phyloP scores from a whole-genome alignment of 1,140 invertebrate genomes.

The Temnothorax nylanderi region DNA sequence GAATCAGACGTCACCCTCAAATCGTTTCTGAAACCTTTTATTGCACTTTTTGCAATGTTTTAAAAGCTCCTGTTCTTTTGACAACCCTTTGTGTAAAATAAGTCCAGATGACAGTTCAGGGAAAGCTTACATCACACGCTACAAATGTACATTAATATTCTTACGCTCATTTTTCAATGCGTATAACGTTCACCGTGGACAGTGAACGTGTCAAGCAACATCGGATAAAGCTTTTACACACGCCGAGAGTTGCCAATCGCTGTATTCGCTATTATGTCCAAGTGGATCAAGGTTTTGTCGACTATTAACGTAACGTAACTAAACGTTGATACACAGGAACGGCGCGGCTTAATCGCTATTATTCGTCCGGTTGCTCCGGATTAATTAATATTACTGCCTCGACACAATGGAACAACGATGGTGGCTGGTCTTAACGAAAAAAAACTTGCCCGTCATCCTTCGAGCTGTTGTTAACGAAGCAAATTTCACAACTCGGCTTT shows the following conservation, averaged over 20 bases:
- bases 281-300: slow-evolving; percentile 49
- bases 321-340: slow-evolving; percentile 19
- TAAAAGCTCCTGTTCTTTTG: background rate
- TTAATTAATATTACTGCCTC: slow-evolving; percentile 37
- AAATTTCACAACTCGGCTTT: background rate
- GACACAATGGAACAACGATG: slow-evolving; percentile 25
- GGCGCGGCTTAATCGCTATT: slow-evolving; percentile 11
- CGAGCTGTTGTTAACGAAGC: background rate
- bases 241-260: background rate
- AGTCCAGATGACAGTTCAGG: background rate
- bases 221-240: slow-evolving; percentile 15
- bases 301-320: slow-evolving; percentile 49
- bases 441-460: background rate
- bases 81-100: background rate
- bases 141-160: background rate
- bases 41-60: background rate
- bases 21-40: background rate
- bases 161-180: background rate
- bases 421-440: background rate
- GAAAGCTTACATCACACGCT: background rate
- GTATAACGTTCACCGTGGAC: background rate
- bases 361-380: slow-evolving; percentile 12
- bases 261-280: slow-evolving; percentile 36
- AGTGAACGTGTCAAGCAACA: background rate
- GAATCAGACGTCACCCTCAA: background rate